phyloP scores from a whole-genome alignment of 2,113 vertebrate species.

The Centropus unirufus region DNA sequence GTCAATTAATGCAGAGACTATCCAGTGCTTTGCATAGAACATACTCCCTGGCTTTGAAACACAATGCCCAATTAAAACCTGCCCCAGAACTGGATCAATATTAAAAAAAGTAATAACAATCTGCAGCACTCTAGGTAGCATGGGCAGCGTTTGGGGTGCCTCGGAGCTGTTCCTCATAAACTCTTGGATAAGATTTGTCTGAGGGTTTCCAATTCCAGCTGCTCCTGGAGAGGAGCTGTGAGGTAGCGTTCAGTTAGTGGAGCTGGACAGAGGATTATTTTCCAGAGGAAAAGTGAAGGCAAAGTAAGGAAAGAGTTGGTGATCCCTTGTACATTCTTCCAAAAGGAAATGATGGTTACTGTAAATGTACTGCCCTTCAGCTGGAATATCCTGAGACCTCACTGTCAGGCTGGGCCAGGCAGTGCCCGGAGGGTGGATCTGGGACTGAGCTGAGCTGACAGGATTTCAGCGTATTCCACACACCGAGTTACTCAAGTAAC shows the following conservation, averaged over 20 bases:
- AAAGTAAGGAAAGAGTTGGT: constrained; percentile 20
- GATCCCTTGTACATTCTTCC: constrained; percentile 48
- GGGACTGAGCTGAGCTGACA: not conserved
- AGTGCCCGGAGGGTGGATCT: not conserved
- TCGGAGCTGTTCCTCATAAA: constrained; percentile 71
- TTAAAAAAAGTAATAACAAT: constrained; percentile 60
- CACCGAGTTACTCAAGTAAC: not conserved
- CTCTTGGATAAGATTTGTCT: constrained; percentile 59
- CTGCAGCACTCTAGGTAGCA: constrained; percentile 60
- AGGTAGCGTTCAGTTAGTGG: constrained; percentile 38
- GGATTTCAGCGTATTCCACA: not conserved
- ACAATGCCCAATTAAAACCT: constrained; percentile 71
- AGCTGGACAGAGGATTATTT: constrained; percentile 18
- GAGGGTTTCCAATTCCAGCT: constrained; percentile 61
- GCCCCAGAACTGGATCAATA: not conserved
- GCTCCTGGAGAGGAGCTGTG: constrained; percentile 19
- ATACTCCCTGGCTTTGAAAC: constrained; percentile 78
- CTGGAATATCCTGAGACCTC: not conserved
- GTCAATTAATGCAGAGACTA: constrained; percentile 88
- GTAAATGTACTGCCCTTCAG: constrained; percentile 1
- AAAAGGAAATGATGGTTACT: constrained; percentile 1
- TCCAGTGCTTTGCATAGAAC: constrained; percentile 71
- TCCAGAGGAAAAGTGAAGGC: constrained; percentile 19
- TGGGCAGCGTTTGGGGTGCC: constrained; percentile 66
- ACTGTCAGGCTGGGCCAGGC: not conserved